Percentiles rank a stretch among this genome's conserved stretches.
These are phyloP conservation scores for Pongo pygmaeus DNA, from an alignment of 2,113 vertebrate species.

Conservation along the genomic window DNA sequence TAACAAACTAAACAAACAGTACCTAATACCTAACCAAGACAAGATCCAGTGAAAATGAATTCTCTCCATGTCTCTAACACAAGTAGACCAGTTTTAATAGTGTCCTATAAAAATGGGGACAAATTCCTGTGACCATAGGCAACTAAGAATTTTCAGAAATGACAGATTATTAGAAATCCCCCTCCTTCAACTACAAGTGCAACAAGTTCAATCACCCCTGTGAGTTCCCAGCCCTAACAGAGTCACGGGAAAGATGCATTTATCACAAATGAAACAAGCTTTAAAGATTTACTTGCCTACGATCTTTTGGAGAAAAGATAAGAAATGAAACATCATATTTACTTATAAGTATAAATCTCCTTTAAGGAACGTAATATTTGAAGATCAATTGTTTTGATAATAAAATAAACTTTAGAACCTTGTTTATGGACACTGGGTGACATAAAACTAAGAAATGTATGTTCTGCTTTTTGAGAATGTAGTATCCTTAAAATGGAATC, in stretches of 20 bases:
- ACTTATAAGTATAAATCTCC: neutral
- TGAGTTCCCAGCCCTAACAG: neutral
- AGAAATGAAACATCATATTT: neutral
- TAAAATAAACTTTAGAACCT: neutral
- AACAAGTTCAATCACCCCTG: neutral
- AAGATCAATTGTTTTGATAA: neutral
- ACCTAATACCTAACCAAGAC: neutral
- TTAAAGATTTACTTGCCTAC: neutral
- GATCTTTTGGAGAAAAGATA: neutral
- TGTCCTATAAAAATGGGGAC: neutral
- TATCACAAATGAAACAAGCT: neutral
- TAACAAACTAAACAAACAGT: neutral
- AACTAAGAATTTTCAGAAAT: conserved; percentile 22
- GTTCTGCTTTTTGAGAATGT: conserved; percentile 27
- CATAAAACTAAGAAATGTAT: neutral
- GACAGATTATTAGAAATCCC: neutral
- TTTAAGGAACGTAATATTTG: conserved; percentile 5
- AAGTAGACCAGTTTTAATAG: neutral
- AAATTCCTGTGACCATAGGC: neutral
- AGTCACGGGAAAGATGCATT: neutral
- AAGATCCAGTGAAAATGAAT: neutral
- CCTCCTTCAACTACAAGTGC: conserved; percentile 5
- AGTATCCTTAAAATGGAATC: neutral
- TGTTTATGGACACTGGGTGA: neutral
- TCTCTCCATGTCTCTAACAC: neutral